A percentile compares a stretch with the other conserved stretches of the same genome.
Evolutionary conservation across 2,113 vertebrate species (phyloP).

Genomic region (Campylorhamphus procurvoides): DNA sequence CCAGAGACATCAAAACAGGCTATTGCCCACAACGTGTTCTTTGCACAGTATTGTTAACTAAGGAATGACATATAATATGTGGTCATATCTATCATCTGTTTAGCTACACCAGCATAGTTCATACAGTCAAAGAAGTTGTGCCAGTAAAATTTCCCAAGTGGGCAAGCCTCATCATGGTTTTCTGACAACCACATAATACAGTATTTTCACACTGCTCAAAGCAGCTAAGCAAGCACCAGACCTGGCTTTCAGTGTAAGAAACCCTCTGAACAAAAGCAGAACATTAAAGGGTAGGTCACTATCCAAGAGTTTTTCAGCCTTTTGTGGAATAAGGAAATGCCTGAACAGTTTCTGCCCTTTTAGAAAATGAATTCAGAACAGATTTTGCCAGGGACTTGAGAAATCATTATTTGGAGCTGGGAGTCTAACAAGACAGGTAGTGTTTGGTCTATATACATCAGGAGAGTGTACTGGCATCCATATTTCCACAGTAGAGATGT

Average conservation of each 20-base stretch:
- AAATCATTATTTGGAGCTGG: background rate
- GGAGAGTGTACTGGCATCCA: background rate
- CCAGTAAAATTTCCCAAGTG: slow-evolving; percentile 10
- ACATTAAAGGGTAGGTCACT: background rate
- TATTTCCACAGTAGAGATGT: background rate
- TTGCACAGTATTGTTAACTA: background rate
- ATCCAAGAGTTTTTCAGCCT: background rate
- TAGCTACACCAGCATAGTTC: background rate
- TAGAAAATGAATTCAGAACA: background rate
- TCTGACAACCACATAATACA: background rate
- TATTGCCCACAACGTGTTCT: background rate
- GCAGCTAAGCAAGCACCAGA: background rate
- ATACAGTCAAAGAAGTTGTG: background rate
- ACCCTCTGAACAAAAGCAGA: background rate
- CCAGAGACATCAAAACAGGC: slow-evolving; percentile 37
- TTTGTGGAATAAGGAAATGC: background rate
- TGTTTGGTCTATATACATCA: background rate
- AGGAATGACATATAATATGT: background rate
- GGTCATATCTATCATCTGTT: slow-evolving; percentile 27
- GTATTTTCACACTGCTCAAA: background rate
- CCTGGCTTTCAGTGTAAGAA: background rate
- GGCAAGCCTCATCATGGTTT: background rate
- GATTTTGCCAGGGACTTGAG: background rate
- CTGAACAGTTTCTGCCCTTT: background rate
- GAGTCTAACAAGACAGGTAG: background rate